These are phyloP conservation scores for Ceyx margarethae DNA, from an alignment of 2,113 vertebrate genomes.

Conservation along the genomic window DNA sequence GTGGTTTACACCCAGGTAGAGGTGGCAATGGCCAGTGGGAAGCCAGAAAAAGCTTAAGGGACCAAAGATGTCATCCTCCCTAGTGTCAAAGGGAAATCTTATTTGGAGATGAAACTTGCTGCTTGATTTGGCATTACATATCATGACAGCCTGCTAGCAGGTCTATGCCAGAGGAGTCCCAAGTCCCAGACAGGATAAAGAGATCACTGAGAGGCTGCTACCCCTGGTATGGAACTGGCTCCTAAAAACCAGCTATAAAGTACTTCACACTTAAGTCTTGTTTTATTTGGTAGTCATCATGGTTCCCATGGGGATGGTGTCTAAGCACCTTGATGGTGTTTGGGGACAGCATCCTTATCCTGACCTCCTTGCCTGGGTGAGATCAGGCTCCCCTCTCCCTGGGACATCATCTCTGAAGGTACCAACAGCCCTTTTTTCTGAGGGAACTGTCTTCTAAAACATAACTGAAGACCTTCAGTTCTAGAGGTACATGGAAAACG, in stretches of 20 bases:
- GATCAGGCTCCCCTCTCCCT: not conserved
- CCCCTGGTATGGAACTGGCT: not conserved
- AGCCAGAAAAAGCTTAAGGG: not conserved
- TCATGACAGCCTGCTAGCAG: not conserved
- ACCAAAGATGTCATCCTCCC: not conserved
- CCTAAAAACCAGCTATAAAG: not conserved
- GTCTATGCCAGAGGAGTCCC: not conserved
- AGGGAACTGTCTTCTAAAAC: not conserved
- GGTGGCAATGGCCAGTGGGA: not conserved
- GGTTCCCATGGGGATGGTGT: not conserved
- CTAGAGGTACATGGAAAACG: not conserved
- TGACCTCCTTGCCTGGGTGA: not conserved
- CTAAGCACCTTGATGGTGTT: not conserved
- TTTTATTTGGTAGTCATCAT: not conserved
- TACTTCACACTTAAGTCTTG: not conserved
- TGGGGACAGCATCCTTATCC: not conserved
- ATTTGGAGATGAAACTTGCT: not conserved
- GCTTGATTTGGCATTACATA: not conserved
- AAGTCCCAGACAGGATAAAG: not conserved
- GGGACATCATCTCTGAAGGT: not conserved
- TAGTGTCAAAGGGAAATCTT: not conserved
- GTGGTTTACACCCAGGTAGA: not conserved
- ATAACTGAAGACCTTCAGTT: not conserved
- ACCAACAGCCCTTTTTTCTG: not conserved
- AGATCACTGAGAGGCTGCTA: rapidly evolving